Base-by-base conservation (phyloP, 2,113 vertebrate species). In the Rissa tridactyla region DNA sequence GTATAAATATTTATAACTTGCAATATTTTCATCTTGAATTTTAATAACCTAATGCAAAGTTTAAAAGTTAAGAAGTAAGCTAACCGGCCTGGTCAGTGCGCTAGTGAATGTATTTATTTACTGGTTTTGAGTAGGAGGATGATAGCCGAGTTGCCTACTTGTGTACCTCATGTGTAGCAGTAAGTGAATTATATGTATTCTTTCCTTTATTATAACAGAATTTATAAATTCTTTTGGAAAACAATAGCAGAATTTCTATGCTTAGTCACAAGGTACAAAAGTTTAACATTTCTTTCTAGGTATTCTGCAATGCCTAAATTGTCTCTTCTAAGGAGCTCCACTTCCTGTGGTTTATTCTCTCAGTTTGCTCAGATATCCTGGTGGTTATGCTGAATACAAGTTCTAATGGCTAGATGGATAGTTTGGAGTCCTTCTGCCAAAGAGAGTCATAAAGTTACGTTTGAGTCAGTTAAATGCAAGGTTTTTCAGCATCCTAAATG, bases 1-100 rank as follows among this genome's bases (percentile, higher is more conserved):
- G 9, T 55, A 62, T 91, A 84, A 91, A 71, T 94, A 81, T 81
- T 86, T 95, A 91, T 91, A 86, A 23, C 60, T 84, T 84, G 47
- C 13, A 70, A 3, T 91, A 80, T 81, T 94, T 96, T 94, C 5
- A 42, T 78, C 12, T 95, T 82, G 54, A 72, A 82, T 79, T 93
- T 96, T 84, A 82, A 69, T 91, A 60, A 69, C 5, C n/a, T 80
- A 54, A 69, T 36, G 14, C 30, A 69, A 82, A 88, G 46, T 75
- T 92, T 85, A 22, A 69, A 92, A 71, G 46, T 51, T 77, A 79
- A 86, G 52, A 78, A 82, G 10, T 73, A 70, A 86, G 30, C 36
- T 61, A 49, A 23, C 21, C 13, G 5, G 20, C 44, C 40, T 85
- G 62, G 15, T 40, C 40, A 70, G 8, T 66, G 42, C 51, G 36